Evolutionary conservation across 2,797 vertebrate species (phyloP).

Genomic region (Lepidocolaptes lacrymiger): DNA sequence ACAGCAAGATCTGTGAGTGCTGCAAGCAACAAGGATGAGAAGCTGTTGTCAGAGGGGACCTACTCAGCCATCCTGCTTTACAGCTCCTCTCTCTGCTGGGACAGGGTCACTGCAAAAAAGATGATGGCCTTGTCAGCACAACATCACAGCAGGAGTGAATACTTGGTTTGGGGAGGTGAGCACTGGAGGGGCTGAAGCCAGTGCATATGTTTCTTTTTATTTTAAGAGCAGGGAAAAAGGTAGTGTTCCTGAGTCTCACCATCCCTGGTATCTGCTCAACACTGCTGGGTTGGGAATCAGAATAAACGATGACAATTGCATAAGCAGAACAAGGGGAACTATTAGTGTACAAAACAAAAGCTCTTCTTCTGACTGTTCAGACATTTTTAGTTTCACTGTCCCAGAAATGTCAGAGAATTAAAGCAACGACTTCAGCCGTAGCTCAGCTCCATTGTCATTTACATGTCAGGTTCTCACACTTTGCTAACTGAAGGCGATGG

Average conservation of each 20-base stretch:
- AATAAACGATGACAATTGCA: constrained; percentile 25
- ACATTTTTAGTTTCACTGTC: constrained; percentile 57
- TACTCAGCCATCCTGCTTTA: neutral
- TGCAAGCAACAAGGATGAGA: neutral
- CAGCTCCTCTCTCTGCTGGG: neutral
- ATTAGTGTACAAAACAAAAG: constrained; percentile 49
- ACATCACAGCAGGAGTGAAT: neutral
- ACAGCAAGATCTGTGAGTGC: neutral
- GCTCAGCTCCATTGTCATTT: constrained; percentile 56
- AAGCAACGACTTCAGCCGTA: neutral
- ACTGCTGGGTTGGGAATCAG: neutral
- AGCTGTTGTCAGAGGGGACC: neutral
- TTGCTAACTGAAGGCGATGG: constrained; percentile 17
- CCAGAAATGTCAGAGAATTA: constrained; percentile 65
- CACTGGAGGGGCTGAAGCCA: neutral
- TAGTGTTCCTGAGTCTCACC: neutral
- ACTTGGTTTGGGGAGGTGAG: neutral
- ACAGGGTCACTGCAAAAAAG: neutral
- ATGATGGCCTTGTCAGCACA: neutral
- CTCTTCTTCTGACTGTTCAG: constrained; percentile 31
- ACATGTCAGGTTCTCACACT: constrained; percentile 50
- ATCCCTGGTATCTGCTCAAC: neutral
- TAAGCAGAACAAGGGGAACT: constrained; percentile 43
- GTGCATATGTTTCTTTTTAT: neutral
- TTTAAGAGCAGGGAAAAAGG: neutral